Evolutionary conservation across 2,797 vertebrate genomes (phyloP).

Genomic region (Notolepis coatsorum): DNA sequence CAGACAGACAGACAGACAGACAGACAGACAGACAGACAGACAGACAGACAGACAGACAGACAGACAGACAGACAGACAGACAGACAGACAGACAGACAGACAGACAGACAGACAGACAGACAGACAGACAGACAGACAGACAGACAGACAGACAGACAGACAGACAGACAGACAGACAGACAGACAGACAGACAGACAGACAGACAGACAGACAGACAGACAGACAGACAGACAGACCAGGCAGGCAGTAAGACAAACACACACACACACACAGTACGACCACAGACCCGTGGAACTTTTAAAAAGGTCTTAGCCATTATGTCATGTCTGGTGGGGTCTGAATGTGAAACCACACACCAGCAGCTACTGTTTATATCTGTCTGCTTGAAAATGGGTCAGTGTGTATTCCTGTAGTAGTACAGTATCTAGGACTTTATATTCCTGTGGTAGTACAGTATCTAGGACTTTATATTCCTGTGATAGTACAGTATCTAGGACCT

Average conservation of each 20-base stretch:
- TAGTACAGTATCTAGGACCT: no score
- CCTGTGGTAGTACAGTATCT: no score
- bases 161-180: neutral
- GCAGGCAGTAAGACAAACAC: slow-evolving; percentile 18
- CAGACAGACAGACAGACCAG: slow-evolving; percentile 18
- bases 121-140: slow-evolving; percentile 35
- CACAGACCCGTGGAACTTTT: slow-evolving; percentile 51
- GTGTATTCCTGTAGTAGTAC: no score
- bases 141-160: neutral
- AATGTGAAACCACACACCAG: slow-evolving; percentile 71
- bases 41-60: neutral
- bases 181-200: neutral
- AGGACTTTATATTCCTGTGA: no score
- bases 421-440: no score
- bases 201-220: slow-evolving; percentile 5
- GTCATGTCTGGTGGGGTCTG: slow-evolving; percentile 75
- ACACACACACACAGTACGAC: slow-evolving; percentile 23
- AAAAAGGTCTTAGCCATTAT: slow-evolving; percentile 71
- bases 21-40: neutral
- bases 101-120: slow-evolving; percentile 14
- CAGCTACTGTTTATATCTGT: slow-evolving; percentile 71
- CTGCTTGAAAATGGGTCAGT: slow-evolving; percentile 49
- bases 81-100: slow-evolving; percentile 11
- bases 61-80: neutral
- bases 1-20: neutral